phyloP scores from a whole-genome alignment of 2,888 invertebrate species.

The Orthosia gracilis region DNA sequence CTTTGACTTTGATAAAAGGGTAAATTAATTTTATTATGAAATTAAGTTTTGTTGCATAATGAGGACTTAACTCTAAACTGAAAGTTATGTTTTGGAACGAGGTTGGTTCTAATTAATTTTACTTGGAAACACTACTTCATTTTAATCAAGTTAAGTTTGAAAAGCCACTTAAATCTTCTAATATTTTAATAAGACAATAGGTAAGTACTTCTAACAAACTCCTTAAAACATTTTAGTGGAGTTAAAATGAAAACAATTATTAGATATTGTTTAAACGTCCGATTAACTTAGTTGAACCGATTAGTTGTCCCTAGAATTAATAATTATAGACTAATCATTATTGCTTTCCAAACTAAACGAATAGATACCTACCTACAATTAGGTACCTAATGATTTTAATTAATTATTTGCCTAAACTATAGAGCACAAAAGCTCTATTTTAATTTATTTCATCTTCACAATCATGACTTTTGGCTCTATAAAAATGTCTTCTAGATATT shows the following conservation, averaged over 20 bases:
- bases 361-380: no score
- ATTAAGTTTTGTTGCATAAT: slow-evolving; percentile 45
- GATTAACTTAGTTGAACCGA: background rate
- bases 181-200: slow-evolving; percentile 42
- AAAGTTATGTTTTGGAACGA: slow-evolving; percentile 29
- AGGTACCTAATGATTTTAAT: no score
- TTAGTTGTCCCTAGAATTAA: background rate
- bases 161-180: slow-evolving; percentile 37
- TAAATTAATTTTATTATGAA: slow-evolving; percentile 30
- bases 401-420: no score
- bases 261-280: background rate
- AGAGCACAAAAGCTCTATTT: no score
- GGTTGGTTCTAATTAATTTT: slow-evolving; percentile 48
- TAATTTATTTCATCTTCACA: no score
- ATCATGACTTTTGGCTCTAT: no score
- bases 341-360: slow-evolving; percentile 14
- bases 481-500: background rate
- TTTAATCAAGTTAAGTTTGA: slow-evolving; percentile 45
- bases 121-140: slow-evolving; percentile 43
- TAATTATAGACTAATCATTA: background rate
- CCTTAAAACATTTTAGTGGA: slow-evolving; percentile 21
- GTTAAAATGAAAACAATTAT: slow-evolving; percentile 15
- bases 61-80: slow-evolving; percentile 25
- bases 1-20: slow-evolving; percentile 7
- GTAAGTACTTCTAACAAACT: slow-evolving; percentile 3